Base-by-base conservation (phyloP, 2,797 vertebrate genomes). In the Apogon talboti region DNA sequence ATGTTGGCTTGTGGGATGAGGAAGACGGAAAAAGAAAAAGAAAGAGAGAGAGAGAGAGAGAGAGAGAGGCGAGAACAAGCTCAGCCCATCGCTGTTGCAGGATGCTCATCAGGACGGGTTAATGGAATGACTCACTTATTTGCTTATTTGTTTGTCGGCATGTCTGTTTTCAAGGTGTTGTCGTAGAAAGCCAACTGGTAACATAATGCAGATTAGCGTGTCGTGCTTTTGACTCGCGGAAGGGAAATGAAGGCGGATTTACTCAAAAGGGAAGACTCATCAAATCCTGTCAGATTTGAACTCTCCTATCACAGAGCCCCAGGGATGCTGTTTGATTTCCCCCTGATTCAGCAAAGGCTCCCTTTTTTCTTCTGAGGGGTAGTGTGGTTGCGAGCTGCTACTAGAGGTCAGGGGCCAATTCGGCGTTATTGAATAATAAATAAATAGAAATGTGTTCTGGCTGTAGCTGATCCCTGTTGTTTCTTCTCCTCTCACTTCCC, bases 341-440 rank as follows among this genome's bases (percentile, higher is more conserved):
- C 68, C 81, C 78, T 68, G 80, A 89, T 87, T 90, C 87, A 87
- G 86, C 87, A 79, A 24, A 21, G 42, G 56, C 80, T 81, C 51
- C 53, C 65, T n/a, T n/a, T n/a, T n/a, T n/a, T n/a, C n/a, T n/a
- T n/a, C n/a, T n/a, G 43, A 67, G 73, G 71, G 71, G 59, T 77
- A 79, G 69, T 78, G 76, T 76, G 72, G 62, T n/a, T 69, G 30
- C 30, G 76, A 86, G 83, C 84, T 73, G 71, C 69, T 71, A 45
- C 75, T 64, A 24, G 61, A 74, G 90, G 88, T 93, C 91, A 92
- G 79, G 73, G 91, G 91, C 85, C 88, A 90, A 89, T 92, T 89
- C 84, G 64, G 66, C 78, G 69, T 92, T 92, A 93, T 92, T 93
- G 88, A 91, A 92, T 93, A 90, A 92, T 93, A 89, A 90, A 91